Evolutionary conservation across 2,888 invertebrate species (phyloP).

Genomic region (Noctua fimbriata): DNA sequence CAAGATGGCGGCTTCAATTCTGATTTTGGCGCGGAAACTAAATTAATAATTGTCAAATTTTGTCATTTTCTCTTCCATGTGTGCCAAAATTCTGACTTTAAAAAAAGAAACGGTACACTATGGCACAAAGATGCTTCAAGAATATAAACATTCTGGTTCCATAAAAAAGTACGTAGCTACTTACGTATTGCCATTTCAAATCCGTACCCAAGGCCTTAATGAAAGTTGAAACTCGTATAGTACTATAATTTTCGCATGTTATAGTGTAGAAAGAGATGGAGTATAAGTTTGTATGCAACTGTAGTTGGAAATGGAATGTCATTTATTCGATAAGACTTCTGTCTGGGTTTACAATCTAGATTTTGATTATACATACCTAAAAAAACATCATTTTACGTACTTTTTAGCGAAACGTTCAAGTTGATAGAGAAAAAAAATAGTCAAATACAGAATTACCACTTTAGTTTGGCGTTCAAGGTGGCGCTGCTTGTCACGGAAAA

Average conservation of each 20-base stretch:
- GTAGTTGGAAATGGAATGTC: slow-evolving; percentile 1
- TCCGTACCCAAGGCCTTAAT: slow-evolving; percentile 7
- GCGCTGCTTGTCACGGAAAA: too few species aligned
- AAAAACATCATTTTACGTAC: background rate
- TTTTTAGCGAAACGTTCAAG: background rate
- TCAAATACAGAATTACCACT: background rate
- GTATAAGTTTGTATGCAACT: slow-evolving; percentile 30
- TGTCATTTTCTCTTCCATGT: background rate
- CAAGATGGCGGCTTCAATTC: background rate
- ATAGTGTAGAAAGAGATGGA: slow-evolving; percentile 26
- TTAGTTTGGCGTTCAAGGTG: too few species aligned
- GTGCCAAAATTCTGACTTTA: background rate
- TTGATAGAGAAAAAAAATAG: background rate
- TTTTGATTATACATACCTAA: background rate
- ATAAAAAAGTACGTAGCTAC: background rate
- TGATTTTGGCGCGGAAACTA: background rate
- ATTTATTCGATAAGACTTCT: background rate
- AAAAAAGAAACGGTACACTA: background rate
- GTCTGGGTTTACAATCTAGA: slow-evolving; percentile 7
- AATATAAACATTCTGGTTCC: slow-evolving; percentile 14
- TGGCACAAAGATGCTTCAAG: background rate
- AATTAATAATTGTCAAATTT: background rate
- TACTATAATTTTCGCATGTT: slow-evolving; percentile 22
- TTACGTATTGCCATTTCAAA: slow-evolving; percentile 30
- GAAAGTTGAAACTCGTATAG: slow-evolving; percentile 40